These are phyloP conservation scores for Ischnus inquisitorius DNA, from an alignment of 2,888 invertebrate species.

Conservation along the genomic window DNA sequence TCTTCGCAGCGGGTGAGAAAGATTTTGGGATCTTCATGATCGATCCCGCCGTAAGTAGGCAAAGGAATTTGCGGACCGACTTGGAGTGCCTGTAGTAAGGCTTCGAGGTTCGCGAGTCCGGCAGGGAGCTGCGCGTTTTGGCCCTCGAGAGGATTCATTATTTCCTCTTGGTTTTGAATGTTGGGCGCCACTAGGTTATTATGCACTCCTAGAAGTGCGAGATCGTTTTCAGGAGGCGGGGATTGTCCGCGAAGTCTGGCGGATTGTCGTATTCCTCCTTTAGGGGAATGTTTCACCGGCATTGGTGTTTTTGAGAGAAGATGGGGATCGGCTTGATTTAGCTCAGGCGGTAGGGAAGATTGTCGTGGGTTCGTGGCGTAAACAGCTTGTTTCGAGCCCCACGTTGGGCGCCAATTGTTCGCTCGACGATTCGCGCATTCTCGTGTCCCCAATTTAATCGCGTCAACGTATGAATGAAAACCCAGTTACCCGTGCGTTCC, in stretches of 20 bases:
- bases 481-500: no score
- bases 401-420: conserved; percentile 37
- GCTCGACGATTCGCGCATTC: no score
- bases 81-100: background rate
- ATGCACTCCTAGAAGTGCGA: conserved; percentile 13
- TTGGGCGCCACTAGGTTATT: conserved; percentile 35
- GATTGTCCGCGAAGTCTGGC: background rate
- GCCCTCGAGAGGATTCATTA: no score
- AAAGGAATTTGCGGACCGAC: background rate
- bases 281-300: background rate
- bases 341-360: background rate
- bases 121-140: background rate
- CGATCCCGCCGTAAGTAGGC: background rate
- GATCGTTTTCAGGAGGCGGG: background rate
- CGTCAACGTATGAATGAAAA: no score
- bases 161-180: background rate
- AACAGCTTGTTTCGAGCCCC: conserved; percentile 14
- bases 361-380: background rate
- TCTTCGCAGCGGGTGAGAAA: background rate
- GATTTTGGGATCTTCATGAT: background rate
- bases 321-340: background rate
- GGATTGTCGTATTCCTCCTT: background rate
- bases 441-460: no score
- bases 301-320: background rate
- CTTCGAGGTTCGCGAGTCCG: background rate